phyloP scores from a whole-genome alignment of 2,113 vertebrate species.

The Zapornia atra region DNA sequence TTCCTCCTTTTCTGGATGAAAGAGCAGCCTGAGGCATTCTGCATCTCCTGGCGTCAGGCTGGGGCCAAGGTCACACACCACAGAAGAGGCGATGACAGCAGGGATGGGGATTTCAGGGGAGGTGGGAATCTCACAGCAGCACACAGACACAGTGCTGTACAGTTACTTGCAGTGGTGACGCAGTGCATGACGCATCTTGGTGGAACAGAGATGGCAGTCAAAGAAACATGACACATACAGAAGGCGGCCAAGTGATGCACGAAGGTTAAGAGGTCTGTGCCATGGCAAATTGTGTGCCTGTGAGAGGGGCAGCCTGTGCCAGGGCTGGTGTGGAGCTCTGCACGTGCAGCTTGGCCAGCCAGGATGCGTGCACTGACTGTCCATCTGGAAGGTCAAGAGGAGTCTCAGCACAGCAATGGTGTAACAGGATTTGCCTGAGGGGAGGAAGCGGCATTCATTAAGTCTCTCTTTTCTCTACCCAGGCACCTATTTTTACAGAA shows the following conservation, averaged over 20 bases:
- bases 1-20: conserved; percentile 1
- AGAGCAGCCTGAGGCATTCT: conserved; percentile 10
- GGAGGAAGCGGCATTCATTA: background rate
- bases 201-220: background rate
- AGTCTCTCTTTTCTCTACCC: background rate
- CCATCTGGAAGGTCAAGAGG: background rate
- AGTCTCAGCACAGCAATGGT: background rate
- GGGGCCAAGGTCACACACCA: conserved; percentile 18
- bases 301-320: background rate
- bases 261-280: background rate
- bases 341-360: background rate
- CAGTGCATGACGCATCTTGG: background rate
- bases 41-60: background rate
- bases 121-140: background rate
- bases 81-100: background rate
- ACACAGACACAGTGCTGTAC: background rate
- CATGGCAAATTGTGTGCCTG: background rate
- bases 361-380: background rate
- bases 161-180: background rate
- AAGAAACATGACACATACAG: background rate
- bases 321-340: background rate
- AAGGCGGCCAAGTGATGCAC: background rate
- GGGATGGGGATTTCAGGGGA: background rate
- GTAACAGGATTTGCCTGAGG: background rate
- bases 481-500: background rate